phyloP scores from a whole-genome alignment of 2,797 vertebrate genomes.

The Leptodactylus fallax region DNA sequence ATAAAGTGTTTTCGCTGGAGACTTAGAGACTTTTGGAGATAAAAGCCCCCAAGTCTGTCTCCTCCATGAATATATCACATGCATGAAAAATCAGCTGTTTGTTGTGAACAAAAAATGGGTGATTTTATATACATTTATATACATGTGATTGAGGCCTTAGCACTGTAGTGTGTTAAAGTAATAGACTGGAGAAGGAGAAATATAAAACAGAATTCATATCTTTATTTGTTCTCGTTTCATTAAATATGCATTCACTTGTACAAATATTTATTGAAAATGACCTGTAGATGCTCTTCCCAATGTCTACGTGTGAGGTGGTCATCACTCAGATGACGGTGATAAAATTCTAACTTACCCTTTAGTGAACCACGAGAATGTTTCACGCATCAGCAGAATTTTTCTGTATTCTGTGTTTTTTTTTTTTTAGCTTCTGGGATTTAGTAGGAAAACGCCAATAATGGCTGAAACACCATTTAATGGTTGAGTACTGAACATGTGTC shows the following conservation, averaged over 20 bases:
- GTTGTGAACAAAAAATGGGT: no score
- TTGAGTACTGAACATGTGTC: not conserved
- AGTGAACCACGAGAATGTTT: conserved; percentile 29
- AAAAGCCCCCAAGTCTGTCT: no score
- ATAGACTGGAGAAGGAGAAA: not conserved
- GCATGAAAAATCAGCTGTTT: no score
- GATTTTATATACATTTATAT: no score
- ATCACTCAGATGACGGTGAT: not conserved
- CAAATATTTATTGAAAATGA: conserved; percentile 37
- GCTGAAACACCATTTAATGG: not conserved
- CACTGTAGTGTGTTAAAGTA: not conserved
- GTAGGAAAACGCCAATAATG: not conserved
- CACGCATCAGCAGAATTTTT: not conserved
- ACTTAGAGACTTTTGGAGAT: no score
- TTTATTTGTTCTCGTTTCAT: conserved; percentile 59
- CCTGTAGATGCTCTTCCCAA: conserved; percentile 42
- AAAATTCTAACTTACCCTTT: conserved; percentile 34
- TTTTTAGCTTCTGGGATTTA: not conserved
- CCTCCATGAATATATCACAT: no score
- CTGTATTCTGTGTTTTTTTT: not conserved
- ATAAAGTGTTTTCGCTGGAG: no score
- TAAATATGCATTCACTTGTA: conserved; percentile 63
- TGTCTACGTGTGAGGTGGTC: conserved; percentile 50
- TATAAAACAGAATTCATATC: conserved; percentile 56
- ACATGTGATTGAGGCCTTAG: not conserved